These are phyloP conservation scores for Periophthalmus magnuspinnatus DNA, from an alignment of 2,797 vertebrate genomes.

Conservation along the genomic window DNA sequence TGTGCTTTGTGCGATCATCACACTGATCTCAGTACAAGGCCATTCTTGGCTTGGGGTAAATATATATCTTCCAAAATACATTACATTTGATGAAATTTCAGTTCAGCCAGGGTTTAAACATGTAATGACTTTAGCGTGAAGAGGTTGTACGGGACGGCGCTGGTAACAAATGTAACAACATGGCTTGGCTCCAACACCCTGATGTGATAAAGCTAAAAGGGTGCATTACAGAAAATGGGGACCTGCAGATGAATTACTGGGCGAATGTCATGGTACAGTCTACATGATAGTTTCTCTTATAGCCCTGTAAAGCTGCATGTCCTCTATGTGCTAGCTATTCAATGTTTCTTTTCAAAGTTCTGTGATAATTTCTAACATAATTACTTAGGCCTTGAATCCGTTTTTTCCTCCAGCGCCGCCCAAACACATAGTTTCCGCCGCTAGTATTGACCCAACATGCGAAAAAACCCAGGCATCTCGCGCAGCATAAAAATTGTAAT, in stretches of 20 bases:
- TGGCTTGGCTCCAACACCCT: conserved; percentile 30
- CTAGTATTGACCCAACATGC: conserved; percentile 20
- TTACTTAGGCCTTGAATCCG: conserved; percentile 7
- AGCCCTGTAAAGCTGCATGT: not conserved
- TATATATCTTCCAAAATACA: conserved; percentile 11
- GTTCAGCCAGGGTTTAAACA: conserved; percentile 22
- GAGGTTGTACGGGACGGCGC: conserved; percentile 9
- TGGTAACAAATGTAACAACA: conserved; percentile 26
- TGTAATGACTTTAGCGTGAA: conserved; percentile 19
- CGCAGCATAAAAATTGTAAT: conserved; percentile 39
- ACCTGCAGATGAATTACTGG: conserved; percentile 37
- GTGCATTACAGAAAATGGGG: conserved; percentile 28
- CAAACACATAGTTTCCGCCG: conserved; percentile 14
- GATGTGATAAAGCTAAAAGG: conserved; percentile 35
- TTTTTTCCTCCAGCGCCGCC: not conserved
- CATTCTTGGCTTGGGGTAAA: not conserved
- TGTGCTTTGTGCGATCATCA: not conserved
- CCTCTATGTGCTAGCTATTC: conserved; percentile 1
- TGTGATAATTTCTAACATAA: conserved; percentile 3
- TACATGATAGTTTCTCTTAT: conserved; percentile 18
- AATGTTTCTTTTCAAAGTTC: not conserved
- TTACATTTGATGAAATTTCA: conserved; percentile 4
- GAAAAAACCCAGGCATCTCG: conserved; percentile 26
- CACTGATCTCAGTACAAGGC: not conserved
- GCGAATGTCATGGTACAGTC: conserved; percentile 19